Percentiles rank a stretch among this genome's conserved stretches.
Conservation (phyloP, 2,797 vertebrate genomes). For the Hirundo rustica region DNA sequence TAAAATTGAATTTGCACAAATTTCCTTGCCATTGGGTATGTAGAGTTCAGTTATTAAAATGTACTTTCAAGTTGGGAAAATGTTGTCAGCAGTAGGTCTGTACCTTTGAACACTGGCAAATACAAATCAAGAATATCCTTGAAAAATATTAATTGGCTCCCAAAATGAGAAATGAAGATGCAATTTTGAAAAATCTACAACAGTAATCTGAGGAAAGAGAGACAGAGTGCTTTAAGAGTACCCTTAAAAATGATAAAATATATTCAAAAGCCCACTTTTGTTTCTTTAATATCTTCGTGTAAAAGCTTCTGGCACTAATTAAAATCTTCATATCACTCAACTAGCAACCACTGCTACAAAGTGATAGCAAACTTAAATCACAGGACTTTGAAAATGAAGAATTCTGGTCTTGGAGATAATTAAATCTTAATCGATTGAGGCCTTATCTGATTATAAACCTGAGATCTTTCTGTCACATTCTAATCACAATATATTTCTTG, state of each 20-base stretch:
- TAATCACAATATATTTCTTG: neutral
- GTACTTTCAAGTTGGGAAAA: neutral
- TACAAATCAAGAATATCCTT: neutral
- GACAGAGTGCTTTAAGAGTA: neutral
- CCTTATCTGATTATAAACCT: neutral
- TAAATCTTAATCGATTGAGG: neutral
- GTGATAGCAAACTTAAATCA: conserved; percentile 12
- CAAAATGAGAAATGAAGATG: neutral
- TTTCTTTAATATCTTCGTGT: neutral
- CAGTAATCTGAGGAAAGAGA: neutral
- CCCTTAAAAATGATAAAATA: neutral
- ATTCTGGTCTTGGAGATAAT: neutral
- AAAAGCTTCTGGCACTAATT: conserved; percentile 22
- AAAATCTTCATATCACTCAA: neutral
- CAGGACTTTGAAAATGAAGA: neutral
- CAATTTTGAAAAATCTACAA: neutral
- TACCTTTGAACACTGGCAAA: neutral
- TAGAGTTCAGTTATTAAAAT: conserved; percentile 9
- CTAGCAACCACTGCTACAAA: neutral
- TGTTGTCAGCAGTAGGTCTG: neutral
- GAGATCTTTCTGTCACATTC: neutral
- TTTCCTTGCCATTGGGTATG: neutral
- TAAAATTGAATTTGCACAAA: conserved; percentile 27
- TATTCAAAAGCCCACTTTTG: neutral
- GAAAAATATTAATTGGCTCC: neutral